Conservation (phyloP, 2,888 invertebrate species). For the Smittia aterrima region DNA sequence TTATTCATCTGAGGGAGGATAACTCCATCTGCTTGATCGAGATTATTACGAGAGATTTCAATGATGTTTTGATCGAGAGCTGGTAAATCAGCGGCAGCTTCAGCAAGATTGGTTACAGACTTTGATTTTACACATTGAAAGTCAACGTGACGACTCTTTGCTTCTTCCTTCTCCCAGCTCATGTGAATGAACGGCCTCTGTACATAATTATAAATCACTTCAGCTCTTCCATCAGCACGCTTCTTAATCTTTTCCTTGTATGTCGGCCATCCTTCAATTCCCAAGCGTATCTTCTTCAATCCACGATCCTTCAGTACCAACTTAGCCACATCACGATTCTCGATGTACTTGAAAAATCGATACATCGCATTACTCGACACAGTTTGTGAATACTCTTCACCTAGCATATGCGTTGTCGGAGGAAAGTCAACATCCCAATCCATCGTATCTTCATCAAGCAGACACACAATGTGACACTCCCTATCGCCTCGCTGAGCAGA, state of each 20-base stretch:
- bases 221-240: conserved; percentile 89
- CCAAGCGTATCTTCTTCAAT: conserved; percentile 95
- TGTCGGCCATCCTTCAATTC: conserved; percentile 99
- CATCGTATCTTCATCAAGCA: conserved; percentile 90
- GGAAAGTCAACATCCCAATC: conserved; percentile 88
- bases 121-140: conserved; percentile 98
- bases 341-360: conserved; percentile 98
- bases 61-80: conserved; percentile 14
- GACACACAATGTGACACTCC: conserved; percentile 95
- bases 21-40: conserved; percentile 9
- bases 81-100: conserved; percentile 31
- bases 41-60: conserved; percentile 3
- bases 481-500: conserved; percentile 92
- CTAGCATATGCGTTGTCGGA: conserved; percentile 79
- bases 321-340: conserved; percentile 98
- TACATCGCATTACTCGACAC: conserved; percentile 94
- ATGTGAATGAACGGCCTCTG: conserved; percentile 95
- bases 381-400: conserved; percentile 97
- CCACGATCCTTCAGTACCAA: conserved; percentile 98
- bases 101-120: conserved; percentile 83
- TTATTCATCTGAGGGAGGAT: neutral
- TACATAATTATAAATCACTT: conserved; percentile 99
- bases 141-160: conserved; percentile 97
- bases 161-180: conserved; percentile 99
- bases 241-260: conserved; percentile 98